Percentiles rank a stretch among this genome's conserved stretches.
Conservation (phyloP, 2,888 invertebrate species). For the Archips xylosteana region DNA sequence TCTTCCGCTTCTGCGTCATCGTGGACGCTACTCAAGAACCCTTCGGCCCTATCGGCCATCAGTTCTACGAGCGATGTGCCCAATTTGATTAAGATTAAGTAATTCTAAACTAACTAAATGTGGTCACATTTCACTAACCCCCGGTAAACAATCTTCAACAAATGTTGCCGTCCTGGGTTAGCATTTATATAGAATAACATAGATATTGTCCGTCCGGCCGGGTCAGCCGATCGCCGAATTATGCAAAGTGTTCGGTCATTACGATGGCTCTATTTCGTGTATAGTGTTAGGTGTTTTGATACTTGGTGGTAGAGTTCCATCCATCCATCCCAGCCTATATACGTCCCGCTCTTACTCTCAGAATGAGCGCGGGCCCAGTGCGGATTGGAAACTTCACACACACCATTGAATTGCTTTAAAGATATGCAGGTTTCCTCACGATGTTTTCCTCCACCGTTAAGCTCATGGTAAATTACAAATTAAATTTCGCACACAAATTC, state of each 20-base stretch:
- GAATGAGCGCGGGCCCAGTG: too few species aligned
- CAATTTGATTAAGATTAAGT: background rate
- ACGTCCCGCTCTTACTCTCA: too few species aligned
- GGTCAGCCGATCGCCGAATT: slow-evolving; percentile 78
- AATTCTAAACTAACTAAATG: background rate
- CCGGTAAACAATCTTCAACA: slow-evolving; percentile 31
- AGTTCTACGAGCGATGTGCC: background rate
- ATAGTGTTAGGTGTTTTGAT: slow-evolving; percentile 54
- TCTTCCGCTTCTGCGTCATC: too few species aligned
- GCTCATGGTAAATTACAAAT: too few species aligned
- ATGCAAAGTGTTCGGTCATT: slow-evolving; percentile 83
- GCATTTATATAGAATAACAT: slow-evolving; percentile 36
- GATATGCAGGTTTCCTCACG: too few species aligned
- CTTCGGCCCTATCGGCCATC: too few species aligned
- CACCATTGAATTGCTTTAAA: too few species aligned
- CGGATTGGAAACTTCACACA: too few species aligned
- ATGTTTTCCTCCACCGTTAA: too few species aligned
- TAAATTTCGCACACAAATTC: too few species aligned
- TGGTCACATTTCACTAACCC: background rate
- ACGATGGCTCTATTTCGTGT: slow-evolving; percentile 64
- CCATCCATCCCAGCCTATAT: too few species aligned
- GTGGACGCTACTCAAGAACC: too few species aligned
- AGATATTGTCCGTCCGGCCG: slow-evolving; percentile 48
- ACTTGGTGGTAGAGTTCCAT: slow-evolving; percentile 50
- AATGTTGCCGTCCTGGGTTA: slow-evolving; percentile 36